Evolutionary conservation across 2,797 vertebrate genomes (phyloP).

Genomic region (Aplochiton taeniatus): DNA sequence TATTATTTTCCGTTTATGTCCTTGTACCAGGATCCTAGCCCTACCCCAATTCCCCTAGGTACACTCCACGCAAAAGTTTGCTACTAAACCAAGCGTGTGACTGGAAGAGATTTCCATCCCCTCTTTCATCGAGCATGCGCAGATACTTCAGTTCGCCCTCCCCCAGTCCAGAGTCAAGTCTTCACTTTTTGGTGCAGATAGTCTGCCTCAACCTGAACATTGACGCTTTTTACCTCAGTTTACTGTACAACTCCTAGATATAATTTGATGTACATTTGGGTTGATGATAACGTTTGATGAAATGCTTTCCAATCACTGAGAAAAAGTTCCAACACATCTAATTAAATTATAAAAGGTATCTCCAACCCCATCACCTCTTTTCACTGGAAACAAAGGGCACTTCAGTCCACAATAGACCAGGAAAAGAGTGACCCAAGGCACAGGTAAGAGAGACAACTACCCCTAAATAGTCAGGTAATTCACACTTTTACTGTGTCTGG

Average conservation of each 20-base stretch:
- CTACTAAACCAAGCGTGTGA: too few relatives aligned
- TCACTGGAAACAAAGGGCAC: constrained; percentile 32
- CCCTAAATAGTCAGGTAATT: background rate
- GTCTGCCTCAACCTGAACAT: too few relatives aligned
- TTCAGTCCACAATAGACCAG: constrained; percentile 9
- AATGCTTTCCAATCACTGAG: background rate
- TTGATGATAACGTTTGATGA: background rate
- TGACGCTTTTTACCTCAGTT: too few relatives aligned
- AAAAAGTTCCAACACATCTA: constrained; percentile 5
- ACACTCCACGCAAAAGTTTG: too few relatives aligned
- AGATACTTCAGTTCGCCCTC: constrained; percentile 20
- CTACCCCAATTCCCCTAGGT: too few relatives aligned
- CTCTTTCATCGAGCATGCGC: constrained; percentile 30
- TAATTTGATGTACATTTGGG: too few relatives aligned
- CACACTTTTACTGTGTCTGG: background rate
- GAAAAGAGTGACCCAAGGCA: constrained; percentile 10
- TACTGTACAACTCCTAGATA: too few relatives aligned
- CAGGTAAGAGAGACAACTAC: constrained; percentile 7
- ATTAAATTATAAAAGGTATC: constrained; percentile 12
- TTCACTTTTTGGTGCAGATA: background rate
- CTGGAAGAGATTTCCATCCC: background rate
- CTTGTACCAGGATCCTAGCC: too few relatives aligned
- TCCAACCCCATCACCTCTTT: constrained; percentile 23
- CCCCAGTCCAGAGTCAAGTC: constrained; percentile 12
- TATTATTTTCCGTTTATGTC: background rate